Base-by-base conservation (phyloP, 2,113 vertebrate species). In the Irena cyanogastra region DNA sequence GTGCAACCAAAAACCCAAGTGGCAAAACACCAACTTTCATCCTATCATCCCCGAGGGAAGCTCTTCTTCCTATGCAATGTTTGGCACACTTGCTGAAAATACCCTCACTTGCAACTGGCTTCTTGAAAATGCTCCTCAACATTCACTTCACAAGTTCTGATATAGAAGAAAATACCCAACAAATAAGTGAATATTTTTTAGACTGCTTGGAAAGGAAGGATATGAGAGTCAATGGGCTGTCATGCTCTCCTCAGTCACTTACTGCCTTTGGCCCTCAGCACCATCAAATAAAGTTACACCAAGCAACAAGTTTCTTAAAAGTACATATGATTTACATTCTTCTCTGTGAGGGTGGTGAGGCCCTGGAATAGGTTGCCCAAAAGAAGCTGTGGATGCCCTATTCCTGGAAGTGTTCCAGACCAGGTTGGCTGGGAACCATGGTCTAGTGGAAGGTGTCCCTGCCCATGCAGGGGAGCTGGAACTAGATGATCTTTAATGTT, bases 251-350 rank as follows among this genome's bases (percentile, higher is more conserved):
- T 59, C 27, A 18, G 10, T 63, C 78, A 41, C 33, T 27, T 19
- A 33, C 35, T 84, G 24, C 35, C 53, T 84, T 41, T 4, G 4
- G 39, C 71, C 52, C 69, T 59, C 60, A 41, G 49, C 57, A 75
- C 39, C 49, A 24, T 33, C 59, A 65, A 56, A 59, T 23, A 28
- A 27, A 31, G 49, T 35, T 50, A 79, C 33, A 65, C 11, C 54
- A 78, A 47, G 65, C 28, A 45, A 78, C 26, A 42, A 39, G 20
- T 24, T 79, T 44, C n/a, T 76, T 69, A 44, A 9, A 59, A 77
- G 37, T 31, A n/a, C 0, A 0, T 47, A 30, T 13, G 6, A 56
- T 37, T 47, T 69, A 47, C 11, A 19, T 56, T 69, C 28, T 39
- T 66, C 47, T 49, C 21, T 17, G 21, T 3, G 18, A 61, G 41